phyloP scores from a whole-genome alignment of 2,888 invertebrate genomes.

The Nebria salina region DNA sequence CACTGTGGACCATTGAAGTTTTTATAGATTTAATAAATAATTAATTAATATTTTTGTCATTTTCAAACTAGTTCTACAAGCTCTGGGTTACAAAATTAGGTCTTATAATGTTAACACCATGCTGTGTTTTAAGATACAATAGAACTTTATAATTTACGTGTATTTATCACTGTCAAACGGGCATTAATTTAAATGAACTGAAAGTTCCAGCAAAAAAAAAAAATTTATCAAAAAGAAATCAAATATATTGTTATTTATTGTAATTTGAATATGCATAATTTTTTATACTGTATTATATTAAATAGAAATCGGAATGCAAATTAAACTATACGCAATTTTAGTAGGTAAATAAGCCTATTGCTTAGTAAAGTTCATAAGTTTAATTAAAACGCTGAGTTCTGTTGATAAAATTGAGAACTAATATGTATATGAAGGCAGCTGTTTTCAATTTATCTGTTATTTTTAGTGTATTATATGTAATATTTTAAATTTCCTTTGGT shows the following conservation, averaged over 20 bases:
- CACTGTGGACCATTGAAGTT: too few species aligned
- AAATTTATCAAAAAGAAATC: neutral
- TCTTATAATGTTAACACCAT: neutral
- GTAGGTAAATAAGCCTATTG: neutral
- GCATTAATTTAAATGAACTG: neutral
- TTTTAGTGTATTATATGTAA: too few species aligned
- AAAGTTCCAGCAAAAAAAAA: neutral
- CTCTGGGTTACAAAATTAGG: neutral
- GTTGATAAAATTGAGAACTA: too few species aligned
- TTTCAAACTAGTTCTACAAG: neutral
- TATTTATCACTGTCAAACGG: neutral
- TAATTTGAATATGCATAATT: neutral
- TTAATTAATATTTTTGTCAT: neutral
- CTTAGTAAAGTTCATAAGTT: too few species aligned
- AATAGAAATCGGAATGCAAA: neutral
- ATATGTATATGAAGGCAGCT: too few species aligned
- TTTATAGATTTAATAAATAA: too few species aligned
- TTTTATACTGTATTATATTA: neutral
- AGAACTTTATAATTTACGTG: neutral
- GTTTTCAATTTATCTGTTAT: too few species aligned
- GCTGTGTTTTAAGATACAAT: neutral
- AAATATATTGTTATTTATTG: neutral
- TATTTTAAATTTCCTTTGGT: too few species aligned
- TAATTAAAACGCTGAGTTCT: too few species aligned
- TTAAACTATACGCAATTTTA: neutral